Base-by-base conservation (phyloP, 2,888 invertebrate species). In the Synergus laeviventris region DNA sequence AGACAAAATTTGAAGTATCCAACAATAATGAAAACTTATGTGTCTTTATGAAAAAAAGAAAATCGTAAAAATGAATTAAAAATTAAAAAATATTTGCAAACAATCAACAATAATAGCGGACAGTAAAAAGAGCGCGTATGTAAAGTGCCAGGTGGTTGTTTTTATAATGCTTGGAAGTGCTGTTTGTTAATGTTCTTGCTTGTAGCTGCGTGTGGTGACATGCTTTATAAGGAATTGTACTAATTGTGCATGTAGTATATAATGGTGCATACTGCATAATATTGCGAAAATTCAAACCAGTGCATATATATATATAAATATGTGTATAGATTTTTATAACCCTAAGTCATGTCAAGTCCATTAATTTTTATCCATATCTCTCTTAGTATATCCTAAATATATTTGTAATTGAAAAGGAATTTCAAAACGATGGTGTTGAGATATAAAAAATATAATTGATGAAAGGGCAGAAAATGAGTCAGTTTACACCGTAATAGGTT, bases 71-170 rank as follows among this genome's bases (percentile, higher is more conserved):
- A 21, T 42, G 12, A 66, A 64, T 60, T 61, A 45, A 9, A 45
- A 45, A 66, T 11, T 66, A 31, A 56, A 81, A 76, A 74, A 45
- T 49, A 74, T 81, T 74, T 49, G 49, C 70, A 70, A 54, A 81
- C 54, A 81, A 73, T 76, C 56, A 75, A 79, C 60, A 74, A 61
- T 77, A 76, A 82, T 75, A 84, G 81, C 79, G 78, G 78, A 83
- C 81, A 83, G 74, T 78, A 76, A 79, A 83, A 80, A 73, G 78
- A 82, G 83, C 81, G 77, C 80, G 77, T 80, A 74, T 21, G 59
- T 74, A 74, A 16, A 60, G 59, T 74, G 39, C 31, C 49, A 70
- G 70, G 49, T 54, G 31, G 36, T 31, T 70, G 70, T 70, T 49
- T 70, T 70, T 36, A 49, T 49, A 31, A n/a, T 31, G n/a, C 59